Percentiles rank a stretch among this genome's conserved stretches.
These are phyloP conservation scores for Crotalus viridis DNA, from an alignment of 2,113 vertebrate genomes.

Conservation along the genomic window DNA sequence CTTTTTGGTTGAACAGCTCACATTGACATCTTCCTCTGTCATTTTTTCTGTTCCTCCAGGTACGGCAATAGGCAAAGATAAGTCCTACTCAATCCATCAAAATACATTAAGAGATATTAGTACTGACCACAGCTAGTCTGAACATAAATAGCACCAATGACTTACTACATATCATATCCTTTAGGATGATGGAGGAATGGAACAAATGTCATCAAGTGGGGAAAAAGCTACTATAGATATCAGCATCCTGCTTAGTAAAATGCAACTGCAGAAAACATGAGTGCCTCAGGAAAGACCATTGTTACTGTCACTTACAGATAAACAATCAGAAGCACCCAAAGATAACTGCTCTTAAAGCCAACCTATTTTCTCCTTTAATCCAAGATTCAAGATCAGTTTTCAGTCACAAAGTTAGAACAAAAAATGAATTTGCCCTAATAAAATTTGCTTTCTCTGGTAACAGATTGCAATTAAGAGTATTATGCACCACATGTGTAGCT, in stretches of 20 bases:
- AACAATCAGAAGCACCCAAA: neutral
- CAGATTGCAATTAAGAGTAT: neutral
- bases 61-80: conserved; percentile 57
- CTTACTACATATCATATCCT: neutral
- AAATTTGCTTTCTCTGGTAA: neutral
- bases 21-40: conserved; percentile 39
- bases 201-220: neutral
- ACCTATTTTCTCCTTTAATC: neutral
- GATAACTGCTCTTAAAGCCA: neutral
- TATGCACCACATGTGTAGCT: neutral
- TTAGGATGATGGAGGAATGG: neutral
- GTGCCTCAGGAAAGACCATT: neutral
- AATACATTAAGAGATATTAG: conserved; percentile 12
- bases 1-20: conserved; percentile 40
- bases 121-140: neutral
- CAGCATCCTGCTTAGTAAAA: neutral
- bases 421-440: neutral
- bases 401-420: neutral
- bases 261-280: neutral
- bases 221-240: neutral
- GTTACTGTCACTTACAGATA: neutral
- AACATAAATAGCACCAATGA: neutral
- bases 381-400: neutral
- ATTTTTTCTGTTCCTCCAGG: conserved; percentile 50
- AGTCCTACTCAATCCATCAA: conserved; percentile 57